These are phyloP conservation scores for Phalacrocorax aristotelis DNA, from an alignment of 2,113 vertebrate species.

Conservation along the genomic window DNA sequence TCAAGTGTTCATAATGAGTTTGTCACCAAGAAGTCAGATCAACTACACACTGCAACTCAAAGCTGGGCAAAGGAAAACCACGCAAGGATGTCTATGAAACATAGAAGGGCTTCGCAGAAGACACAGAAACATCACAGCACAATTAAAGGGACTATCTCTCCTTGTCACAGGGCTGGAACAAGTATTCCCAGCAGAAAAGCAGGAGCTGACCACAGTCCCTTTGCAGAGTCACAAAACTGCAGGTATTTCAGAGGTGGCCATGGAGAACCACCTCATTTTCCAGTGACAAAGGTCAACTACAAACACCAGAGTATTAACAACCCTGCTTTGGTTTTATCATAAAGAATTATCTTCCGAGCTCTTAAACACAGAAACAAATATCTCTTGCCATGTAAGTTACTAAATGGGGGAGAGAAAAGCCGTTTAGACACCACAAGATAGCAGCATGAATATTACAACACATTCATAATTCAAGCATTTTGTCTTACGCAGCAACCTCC, in stretches of 20 bases:
- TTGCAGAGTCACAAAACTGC: neutral
- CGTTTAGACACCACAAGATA: neutral
- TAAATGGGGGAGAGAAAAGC: neutral
- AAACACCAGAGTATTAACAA: neutral
- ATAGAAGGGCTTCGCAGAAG: neutral
- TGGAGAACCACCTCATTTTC: neutral
- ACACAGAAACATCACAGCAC: neutral
- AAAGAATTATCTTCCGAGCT: neutral
- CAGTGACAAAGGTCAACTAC: neutral
- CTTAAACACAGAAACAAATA: neutral
- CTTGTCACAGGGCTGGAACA: rapidly evolving
- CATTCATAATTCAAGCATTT: neutral
- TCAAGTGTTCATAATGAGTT: neutral
- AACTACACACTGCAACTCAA: neutral
- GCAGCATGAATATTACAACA: neutral
- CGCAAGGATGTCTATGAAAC: neutral
- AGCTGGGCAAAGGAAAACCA: neutral
- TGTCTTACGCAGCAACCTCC: neutral
- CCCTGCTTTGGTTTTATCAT: neutral
- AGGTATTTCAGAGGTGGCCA: neutral
- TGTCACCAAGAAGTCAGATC: neutral
- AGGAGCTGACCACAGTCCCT: neutral
- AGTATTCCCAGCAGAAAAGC: neutral
- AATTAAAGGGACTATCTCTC: neutral
- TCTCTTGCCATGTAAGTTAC: neutral